Evolutionary conservation across 1,140 invertebrate species (phyloP).

Genomic region (Arctopsyche grandis): DNA sequence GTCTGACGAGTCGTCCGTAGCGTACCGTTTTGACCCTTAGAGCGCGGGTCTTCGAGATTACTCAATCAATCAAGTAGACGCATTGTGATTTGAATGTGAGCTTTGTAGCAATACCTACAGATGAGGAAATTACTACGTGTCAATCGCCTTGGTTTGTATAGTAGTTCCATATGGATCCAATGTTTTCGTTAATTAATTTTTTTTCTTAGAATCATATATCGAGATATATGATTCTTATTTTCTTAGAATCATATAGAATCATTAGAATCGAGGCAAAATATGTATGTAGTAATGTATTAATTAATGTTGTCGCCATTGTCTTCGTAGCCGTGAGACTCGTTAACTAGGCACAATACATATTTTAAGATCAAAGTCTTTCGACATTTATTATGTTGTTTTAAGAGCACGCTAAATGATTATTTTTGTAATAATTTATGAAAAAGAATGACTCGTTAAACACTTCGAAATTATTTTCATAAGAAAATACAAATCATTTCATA

Average conservation of each 20-base stretch:
- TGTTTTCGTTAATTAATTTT: too few relatives aligned
- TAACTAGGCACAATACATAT: neutral
- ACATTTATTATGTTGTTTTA: neutral
- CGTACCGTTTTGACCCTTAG: neutral
- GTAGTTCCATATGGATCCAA: too few relatives aligned
- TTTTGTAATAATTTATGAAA: neutral
- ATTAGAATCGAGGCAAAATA: neutral
- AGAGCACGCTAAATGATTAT: neutral
- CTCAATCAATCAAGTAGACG: conserved; percentile 3
- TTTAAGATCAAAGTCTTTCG: neutral
- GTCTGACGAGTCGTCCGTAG: neutral
- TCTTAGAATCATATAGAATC: too few relatives aligned
- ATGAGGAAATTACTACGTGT: conserved; percentile 12
- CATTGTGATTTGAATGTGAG: neutral
- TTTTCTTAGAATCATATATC: too few relatives aligned
- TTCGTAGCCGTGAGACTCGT: too few relatives aligned
- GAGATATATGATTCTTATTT: too few relatives aligned
- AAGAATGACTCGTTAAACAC: neutral
- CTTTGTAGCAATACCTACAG: neutral
- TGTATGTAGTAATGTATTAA: neutral
- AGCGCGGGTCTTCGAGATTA: conserved; percentile 3
- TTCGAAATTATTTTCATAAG: neutral
- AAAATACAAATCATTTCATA: too few relatives aligned
- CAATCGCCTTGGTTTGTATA: neutral
- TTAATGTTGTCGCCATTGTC: too few relatives aligned